Evolutionary conservation across 1,140 invertebrate genomes (phyloP), one percentile per base, ranked within the genome.

Genomic region (Globodera ellingtonae): DNA sequence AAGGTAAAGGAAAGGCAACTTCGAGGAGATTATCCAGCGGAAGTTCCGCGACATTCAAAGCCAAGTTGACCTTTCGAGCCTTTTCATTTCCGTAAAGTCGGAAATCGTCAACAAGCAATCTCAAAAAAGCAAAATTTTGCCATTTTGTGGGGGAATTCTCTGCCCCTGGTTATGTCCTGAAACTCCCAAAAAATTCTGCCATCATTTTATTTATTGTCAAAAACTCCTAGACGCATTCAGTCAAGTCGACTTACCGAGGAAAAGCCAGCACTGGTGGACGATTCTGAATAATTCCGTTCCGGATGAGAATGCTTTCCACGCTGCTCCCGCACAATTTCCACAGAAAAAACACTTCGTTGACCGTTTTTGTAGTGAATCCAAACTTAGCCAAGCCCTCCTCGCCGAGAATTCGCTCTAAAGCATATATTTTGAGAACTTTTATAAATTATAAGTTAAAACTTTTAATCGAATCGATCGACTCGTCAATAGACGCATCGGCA

Each of bases 1-100:
- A 52, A 13, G 47, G 3, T 24, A 81, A 47, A 59, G 6, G 15
- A 79, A 70, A 35, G 50, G 24, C 78, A 72, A 84, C 84, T 46
- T 78, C 82, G 46, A 83, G 47, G 7, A 84, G 47, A 78, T 86
- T 86, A 35, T 66, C 69, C 7, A 48, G 47, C 4, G 81, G 83
- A 9, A 84, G 70, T 18, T 66, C 67, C 46, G 71, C 70, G 56
- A 84, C 62, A n/a, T 71, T 59, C 48, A 77, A 75, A 65, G 86
- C 90, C 90, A 90, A 93, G 92, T 91, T 90, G 83, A 92, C 91
- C 86, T 92, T 92, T 69, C 84, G 69, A 9, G 73, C 35, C 21
- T 80, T 72, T 65, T 84, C 80, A 70, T 81, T 87, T 71, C 83
- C 85, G 78, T 77, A 78, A 6, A 83, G 46, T 21, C 79, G 72